Percentiles rank a stretch among this genome's conserved stretches.
Conservation (phyloP, 1,140 invertebrate genomes). For the Macrostomum lignano region DNA sequence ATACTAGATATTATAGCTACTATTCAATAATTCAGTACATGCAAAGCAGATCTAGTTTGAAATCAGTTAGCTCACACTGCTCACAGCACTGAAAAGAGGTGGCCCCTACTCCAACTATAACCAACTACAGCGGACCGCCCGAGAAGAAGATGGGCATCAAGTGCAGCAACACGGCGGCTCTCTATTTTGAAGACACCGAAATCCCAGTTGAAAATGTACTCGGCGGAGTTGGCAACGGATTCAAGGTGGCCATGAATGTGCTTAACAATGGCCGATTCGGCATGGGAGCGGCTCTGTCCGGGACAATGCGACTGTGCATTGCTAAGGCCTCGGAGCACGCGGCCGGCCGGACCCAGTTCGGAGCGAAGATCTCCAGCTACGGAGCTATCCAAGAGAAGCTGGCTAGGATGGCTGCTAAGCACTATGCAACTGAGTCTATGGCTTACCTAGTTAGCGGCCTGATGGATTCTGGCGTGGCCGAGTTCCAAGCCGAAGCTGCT, state of each 20-base stretch:
- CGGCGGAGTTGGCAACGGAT: slow-evolving; percentile 74
- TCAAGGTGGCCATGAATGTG: slow-evolving; percentile 98
- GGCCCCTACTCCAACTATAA: too few relatives aligned
- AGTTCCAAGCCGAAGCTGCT: slow-evolving; percentile 62
- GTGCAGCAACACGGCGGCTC: slow-evolving; percentile 75
- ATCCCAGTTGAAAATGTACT: slow-evolving; percentile 76
- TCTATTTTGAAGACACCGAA: slow-evolving; percentile 82
- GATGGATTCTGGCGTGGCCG: slow-evolving; percentile 45
- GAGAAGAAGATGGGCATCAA: slow-evolving; percentile 99
- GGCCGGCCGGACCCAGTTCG: slow-evolving; percentile 60
- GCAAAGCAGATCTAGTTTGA: too few relatives aligned
- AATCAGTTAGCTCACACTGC: too few relatives aligned
- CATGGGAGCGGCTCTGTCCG: slow-evolving; percentile 68
- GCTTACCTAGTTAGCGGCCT: slow-evolving; percentile 60
- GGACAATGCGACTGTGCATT: slow-evolving; percentile 64
- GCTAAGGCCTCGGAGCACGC: slow-evolving; percentile 67
- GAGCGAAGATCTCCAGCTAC: slow-evolving; percentile 50
- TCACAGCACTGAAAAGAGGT: too few relatives aligned
- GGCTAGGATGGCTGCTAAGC: slow-evolving; percentile 58
- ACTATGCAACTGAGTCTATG: slow-evolving; percentile 78
- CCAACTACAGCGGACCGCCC: slow-evolving; percentile 52
- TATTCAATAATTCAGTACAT: too few relatives aligned
- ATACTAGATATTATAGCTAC: too few relatives aligned
- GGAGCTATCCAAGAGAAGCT: slow-evolving; percentile 63
- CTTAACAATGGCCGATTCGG: slow-evolving; percentile 93